Conservation (phyloP, 1,140 invertebrate species). For the Thaumetopoea pityocampa region DNA sequence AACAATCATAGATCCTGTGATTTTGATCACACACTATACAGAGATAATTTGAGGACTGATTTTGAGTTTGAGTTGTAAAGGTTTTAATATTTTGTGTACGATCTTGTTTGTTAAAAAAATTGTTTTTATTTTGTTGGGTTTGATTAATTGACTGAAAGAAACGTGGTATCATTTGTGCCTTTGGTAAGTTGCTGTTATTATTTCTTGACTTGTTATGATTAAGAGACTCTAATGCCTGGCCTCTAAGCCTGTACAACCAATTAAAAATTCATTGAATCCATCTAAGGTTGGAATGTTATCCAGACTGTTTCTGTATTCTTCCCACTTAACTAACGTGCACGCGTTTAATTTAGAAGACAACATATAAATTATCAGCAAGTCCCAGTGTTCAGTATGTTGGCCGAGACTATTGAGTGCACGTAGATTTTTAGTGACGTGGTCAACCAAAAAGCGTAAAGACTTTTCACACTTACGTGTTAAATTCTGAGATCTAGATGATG, state of each 20-base stretch:
- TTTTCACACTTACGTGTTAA: conserved; percentile 21
- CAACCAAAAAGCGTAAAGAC: conserved; percentile 31
- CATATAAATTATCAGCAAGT: conserved; percentile 30
- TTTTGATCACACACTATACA: conserved; percentile 22
- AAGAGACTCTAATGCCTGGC: conserved; percentile 17
- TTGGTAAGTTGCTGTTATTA: not conserved
- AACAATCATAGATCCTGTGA: conserved; percentile 29
- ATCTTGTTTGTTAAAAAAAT: too few relatives aligned
- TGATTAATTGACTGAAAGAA: conserved; percentile 1
- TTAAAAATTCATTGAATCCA: conserved; percentile 28
- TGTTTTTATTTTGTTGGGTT: too few relatives aligned
- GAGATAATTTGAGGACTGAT: conserved; percentile 5
- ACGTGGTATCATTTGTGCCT: not conserved
- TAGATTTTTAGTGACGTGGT: conserved; percentile 34
- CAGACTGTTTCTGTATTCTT: conserved; percentile 22
- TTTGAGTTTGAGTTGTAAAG: conserved; percentile 16
- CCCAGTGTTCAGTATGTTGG: conserved; percentile 33
- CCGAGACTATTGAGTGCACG: conserved; percentile 29
- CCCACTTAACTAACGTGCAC: conserved; percentile 29
- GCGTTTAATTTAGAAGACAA: conserved; percentile 32
- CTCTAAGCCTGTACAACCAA: conserved; percentile 19
- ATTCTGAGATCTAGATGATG: conserved; percentile 24
- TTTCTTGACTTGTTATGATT: conserved; percentile 5
- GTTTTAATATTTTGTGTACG: conserved; percentile 14
- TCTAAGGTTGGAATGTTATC: conserved; percentile 17